Percentiles rank a stretch among this genome's conserved stretches.
Evolutionary conservation across 2,113 vertebrate genomes (phyloP).

Genomic region (Ceratotherium simum): DNA sequence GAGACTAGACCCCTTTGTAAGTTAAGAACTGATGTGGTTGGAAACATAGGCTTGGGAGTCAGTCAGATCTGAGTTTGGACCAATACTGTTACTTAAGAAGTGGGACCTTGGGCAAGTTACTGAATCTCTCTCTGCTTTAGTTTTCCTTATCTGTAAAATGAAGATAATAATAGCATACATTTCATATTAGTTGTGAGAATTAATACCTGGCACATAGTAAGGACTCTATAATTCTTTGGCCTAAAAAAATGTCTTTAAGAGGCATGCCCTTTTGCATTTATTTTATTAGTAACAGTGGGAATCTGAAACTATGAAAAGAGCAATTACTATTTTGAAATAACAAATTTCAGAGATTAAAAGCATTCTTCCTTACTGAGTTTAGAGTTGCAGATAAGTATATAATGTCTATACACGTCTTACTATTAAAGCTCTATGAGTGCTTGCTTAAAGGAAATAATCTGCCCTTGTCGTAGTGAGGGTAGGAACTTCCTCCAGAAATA

Average conservation of each 20-base stretch:
- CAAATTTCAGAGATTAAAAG: constrained; percentile 28
- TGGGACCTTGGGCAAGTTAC: not conserved
- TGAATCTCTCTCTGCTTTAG: not conserved
- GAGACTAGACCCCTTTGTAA: not conserved
- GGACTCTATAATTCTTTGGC: not conserved
- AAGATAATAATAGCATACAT: constrained; percentile 18
- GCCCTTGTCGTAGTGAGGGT: not conserved
- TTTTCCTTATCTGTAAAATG: not conserved
- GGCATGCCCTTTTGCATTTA: not conserved
- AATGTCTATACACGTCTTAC: not conserved
- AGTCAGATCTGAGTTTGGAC: not conserved
- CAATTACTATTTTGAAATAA: constrained; percentile 61
- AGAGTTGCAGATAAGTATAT: not conserved
- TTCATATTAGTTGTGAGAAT: constrained; percentile 12
- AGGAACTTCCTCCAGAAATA: constrained; percentile 8
- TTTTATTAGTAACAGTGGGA: constrained; percentile 11
- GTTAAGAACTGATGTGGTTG: not conserved
- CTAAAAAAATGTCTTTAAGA: constrained; percentile 38
- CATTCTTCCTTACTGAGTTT: constrained; percentile 22
- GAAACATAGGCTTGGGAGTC: not conserved
- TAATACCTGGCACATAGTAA: not conserved
- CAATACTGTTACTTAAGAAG: constrained; percentile 4
- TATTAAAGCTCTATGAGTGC: constrained; percentile 20
- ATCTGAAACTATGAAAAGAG: not conserved
- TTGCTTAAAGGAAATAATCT: constrained; percentile 35